Conservation (phyloP, 2,113 vertebrate genomes). For the Amphilophus citrinellus region DNA sequence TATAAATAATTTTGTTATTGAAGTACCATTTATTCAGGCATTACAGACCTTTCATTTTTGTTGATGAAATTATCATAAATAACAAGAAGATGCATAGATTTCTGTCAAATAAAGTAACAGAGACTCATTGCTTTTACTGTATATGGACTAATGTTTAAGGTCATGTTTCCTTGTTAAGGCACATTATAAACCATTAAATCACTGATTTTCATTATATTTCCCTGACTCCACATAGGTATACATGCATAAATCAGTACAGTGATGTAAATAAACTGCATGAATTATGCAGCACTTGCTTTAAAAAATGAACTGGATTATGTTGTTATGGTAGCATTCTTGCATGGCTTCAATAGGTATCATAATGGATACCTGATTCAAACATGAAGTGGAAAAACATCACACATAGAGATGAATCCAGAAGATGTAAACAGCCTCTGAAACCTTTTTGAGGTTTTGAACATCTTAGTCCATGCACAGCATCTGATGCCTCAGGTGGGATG, state of each 20-base stretch:
- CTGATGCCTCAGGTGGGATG: neutral
- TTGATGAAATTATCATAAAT: neutral
- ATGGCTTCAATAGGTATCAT: neutral
- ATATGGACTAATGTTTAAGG: neutral
- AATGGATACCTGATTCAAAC: neutral
- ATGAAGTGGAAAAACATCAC: conserved; percentile 5
- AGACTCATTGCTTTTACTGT: neutral
- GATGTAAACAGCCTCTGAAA: neutral
- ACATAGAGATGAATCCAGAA: neutral
- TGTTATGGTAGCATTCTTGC: neutral
- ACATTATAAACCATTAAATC: neutral
- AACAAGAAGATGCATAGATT: neutral
- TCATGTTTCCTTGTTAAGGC: neutral
- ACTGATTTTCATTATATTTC: neutral
- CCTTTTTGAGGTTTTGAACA: neutral
- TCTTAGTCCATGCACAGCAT: neutral
- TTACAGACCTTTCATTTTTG: neutral
- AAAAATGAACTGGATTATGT: neutral
- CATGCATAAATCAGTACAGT: neutral
- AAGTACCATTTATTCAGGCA: neutral
- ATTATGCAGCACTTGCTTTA: neutral
- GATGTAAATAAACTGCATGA: neutral
- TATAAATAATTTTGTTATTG: neutral
- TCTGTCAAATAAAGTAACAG: neutral
- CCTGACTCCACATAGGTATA: neutral